A percentile compares a stretch with the other conserved stretches of the same genome.
Evolutionary conservation across 2,797 vertebrate species (phyloP).

Genomic region (Propithecus deckenii): DNA sequence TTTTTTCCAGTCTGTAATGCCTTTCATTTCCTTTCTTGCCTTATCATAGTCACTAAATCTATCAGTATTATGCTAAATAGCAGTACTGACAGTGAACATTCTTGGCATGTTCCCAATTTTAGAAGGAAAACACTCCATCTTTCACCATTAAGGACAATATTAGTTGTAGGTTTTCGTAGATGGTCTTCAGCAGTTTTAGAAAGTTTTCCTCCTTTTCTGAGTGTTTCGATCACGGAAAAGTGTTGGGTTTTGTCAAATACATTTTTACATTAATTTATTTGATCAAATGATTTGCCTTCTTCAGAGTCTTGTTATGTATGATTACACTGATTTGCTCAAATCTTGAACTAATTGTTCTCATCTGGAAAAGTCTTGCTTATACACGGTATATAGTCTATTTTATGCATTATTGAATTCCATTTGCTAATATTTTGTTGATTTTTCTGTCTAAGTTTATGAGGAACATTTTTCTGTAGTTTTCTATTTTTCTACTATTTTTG

Average conservation of each 20-base stretch:
- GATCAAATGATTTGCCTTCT: too few relatives aligned
- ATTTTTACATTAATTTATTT: too few relatives aligned
- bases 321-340: not conserved
- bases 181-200: not conserved
- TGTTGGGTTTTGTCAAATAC: too few relatives aligned
- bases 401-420: not conserved
- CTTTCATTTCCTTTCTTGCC: too few relatives aligned
- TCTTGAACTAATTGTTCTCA: not conserved
- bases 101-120: too few relatives aligned
- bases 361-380: not conserved
- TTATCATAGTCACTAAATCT: too few relatives aligned
- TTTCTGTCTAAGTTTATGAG: not conserved
- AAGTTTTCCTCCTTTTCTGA: not conserved
- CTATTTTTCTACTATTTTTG: not conserved
- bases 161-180: not conserved
- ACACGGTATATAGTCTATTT: not conserved
- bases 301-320: too few relatives aligned
- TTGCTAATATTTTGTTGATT: not conserved
- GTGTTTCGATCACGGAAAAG: not conserved
- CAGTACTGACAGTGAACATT: too few relatives aligned
- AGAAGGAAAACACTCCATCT: not conserved
- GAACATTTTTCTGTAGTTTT: not conserved
- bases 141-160: too few relatives aligned
- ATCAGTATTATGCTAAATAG: too few relatives aligned
- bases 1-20: too few relatives aligned